A percentile compares a stretch with the other conserved stretches of the same genome.
These are phyloP conservation scores for Cathartes aura DNA, from an alignment of 2,113 vertebrate species.

Conservation along the genomic window DNA sequence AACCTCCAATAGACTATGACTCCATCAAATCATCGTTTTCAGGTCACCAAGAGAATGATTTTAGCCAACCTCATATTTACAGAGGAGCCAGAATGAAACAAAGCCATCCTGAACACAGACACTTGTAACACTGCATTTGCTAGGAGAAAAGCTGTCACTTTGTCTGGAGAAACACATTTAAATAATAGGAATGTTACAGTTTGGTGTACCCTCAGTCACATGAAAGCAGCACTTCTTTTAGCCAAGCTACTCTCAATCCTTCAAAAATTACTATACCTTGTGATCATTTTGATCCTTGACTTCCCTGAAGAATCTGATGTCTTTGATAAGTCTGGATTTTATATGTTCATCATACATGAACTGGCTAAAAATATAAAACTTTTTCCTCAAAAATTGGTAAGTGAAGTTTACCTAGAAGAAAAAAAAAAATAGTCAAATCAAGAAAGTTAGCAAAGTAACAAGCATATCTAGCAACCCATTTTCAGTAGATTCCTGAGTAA, in stretches of 20 bases:
- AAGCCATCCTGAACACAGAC: not conserved
- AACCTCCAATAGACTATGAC: not conserved
- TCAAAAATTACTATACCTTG: slow-evolving; percentile 81
- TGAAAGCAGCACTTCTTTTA: not conserved
- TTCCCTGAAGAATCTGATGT: slow-evolving; percentile 98
- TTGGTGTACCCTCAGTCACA: not conserved
- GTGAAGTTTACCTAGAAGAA: slow-evolving; percentile 93
- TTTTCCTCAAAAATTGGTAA: slow-evolving; percentile 97
- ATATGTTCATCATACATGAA: slow-evolving; percentile 99
- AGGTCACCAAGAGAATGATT: not conserved
- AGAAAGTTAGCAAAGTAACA: not conserved
- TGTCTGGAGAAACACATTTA: not conserved
- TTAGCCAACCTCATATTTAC: not conserved
- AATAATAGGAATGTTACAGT: not conserved
- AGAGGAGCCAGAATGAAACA: not conserved
- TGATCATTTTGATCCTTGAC: slow-evolving; percentile 98
- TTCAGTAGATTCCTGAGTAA: not conserved
- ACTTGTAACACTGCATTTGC: not conserved
- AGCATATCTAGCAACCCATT: not conserved
- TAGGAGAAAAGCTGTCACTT: not conserved
- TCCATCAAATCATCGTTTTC: not conserved
- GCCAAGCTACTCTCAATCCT: not conserved
- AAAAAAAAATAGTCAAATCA: not conserved
- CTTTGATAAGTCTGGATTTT: slow-evolving; percentile 97
- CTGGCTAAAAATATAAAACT: slow-evolving; percentile 99